A percentile compares a stretch with the other conserved stretches of the same genome.
phyloP scores from a whole-genome alignment of 2,888 invertebrate species.

The Glyphotaelius pellucidus region DNA sequence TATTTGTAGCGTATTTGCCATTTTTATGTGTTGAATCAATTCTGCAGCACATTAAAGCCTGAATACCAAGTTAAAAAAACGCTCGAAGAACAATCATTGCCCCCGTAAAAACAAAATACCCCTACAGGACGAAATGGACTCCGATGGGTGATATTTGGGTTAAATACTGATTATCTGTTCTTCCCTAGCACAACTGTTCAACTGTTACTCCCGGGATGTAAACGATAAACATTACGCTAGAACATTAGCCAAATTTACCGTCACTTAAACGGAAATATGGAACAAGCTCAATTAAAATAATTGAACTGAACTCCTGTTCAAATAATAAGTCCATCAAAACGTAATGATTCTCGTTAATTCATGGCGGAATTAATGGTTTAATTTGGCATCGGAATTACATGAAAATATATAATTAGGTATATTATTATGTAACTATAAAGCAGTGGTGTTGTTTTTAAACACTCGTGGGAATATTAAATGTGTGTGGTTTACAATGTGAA shows the following conservation, averaged over 20 bases:
- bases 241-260: conserved; percentile 38
- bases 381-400: not conserved
- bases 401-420: not conserved
- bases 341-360: conserved; percentile 28
- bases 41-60: not conserved
- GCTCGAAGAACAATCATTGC: not conserved
- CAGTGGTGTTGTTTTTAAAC: not conserved
- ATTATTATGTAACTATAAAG: not conserved
- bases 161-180: not conserved
- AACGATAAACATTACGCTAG: not conserved
- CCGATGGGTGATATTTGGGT: not conserved
- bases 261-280: conserved; percentile 34
- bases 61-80: not conserved
- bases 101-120: not conserved
- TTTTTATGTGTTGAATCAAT: not conserved
- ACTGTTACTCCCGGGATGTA: not conserved
- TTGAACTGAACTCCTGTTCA: conserved; percentile 19
- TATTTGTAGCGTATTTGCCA: not conserved
- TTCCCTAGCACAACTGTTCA: not conserved
- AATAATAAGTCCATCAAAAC: conserved; percentile 35
- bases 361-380: not conserved
- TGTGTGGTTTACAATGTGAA: not conserved
- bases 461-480: not conserved
- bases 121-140: not conserved
- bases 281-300: conserved; percentile 32